Evolutionary conservation across 2,113 vertebrate species (phyloP), one percentile per base, ranked within the genome.

Genomic region (Spermophilus dauricus): DNA sequence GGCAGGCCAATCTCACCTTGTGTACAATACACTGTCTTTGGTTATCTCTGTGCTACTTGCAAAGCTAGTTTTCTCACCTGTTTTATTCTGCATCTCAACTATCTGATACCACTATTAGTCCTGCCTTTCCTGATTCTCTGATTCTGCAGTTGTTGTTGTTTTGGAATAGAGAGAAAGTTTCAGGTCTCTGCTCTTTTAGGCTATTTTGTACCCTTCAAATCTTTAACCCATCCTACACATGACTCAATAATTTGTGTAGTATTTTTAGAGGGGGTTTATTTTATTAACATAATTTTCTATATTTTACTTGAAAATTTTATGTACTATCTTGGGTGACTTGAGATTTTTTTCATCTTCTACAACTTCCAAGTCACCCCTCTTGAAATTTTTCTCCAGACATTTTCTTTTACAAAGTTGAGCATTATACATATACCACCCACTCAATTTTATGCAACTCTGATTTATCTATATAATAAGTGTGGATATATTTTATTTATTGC

Each of bases 241-340:
- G 37, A 28, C 63, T 85, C 86, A 91, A 72, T 94, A 93, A 76
- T 94, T 89, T 77, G 34, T 75, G 37, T 86, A 70, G 51, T 45
- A 45, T 63, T n/a, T 48, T 84, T 65, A 45, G 13, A 2, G 67
- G 45, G 58, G 13, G 24, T 20, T 9, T 28, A 22, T 87, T 94
- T 90, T 58, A 94, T 86, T 90, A 86, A 83, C 30, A 86, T 77
- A 75, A 92, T 94, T 96, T 94, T 84, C 37, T 98, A 30, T 26
- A 65, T 77, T n/a, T 96, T 70, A 93, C 18, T 93, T 80, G 51
- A 22, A 56, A 77, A 83, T 96, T 97, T 94, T 95, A 90, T 45
- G 34, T 92, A 63, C 73, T 84, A n/a, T 95, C 39, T 56, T 53
- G 11, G 48, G 75, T 89, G 63, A 94, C 76, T 89, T 89, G 85